Evolutionary conservation across 2,113 vertebrate species (phyloP), one percentile per base, ranked within the genome.

Genomic region (Microtus ochrogaster): DNA sequence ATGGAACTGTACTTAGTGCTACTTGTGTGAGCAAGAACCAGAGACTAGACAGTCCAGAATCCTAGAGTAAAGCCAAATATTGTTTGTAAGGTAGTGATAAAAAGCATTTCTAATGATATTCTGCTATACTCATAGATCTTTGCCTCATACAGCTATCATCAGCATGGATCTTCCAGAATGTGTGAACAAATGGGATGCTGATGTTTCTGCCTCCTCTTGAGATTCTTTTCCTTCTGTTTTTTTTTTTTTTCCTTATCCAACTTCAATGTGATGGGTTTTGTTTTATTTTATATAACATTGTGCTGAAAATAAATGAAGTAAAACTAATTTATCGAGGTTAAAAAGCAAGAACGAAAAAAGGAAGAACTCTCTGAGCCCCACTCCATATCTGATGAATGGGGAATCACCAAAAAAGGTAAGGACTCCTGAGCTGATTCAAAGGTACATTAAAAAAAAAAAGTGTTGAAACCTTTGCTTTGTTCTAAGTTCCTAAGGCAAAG

Each of bases 1-100:
- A 12, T n/a, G 6, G 3, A 58, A 3, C 1, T 1, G 12, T 55
- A 24, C 5, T 0, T 11, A 12, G 10, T 5, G 22, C 10, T 22
- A 13, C 33, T 55, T 81, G 17, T 22, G 1, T 10, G 49, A 79
- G 14, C 4, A 55, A 55, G 33, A 55, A 55, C 10, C 78, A 81
- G 17, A 81, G 19, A n/a, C 33, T 22, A n/a, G 49, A n/a, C 36
- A 79, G 76, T 49, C 4, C 17, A n/a, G 33, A 81, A 36, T 22
- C 19, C 33, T 81, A 81, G 33, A 21, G 19, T 81, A 55, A 55
- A 55, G 21, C 9, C 9, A 81, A 55, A 58, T 58, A 81, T 36
- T 70, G 7, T 70, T 68, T 14, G 5, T 16, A 33, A 68, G 4
- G 14, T 17, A n/a, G 68, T 36, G 7, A 70, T 72, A n/a, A 72